Base-by-base conservation (phyloP, 1,140 invertebrate genomes). In the Drosophila lacteicornis region DNA sequence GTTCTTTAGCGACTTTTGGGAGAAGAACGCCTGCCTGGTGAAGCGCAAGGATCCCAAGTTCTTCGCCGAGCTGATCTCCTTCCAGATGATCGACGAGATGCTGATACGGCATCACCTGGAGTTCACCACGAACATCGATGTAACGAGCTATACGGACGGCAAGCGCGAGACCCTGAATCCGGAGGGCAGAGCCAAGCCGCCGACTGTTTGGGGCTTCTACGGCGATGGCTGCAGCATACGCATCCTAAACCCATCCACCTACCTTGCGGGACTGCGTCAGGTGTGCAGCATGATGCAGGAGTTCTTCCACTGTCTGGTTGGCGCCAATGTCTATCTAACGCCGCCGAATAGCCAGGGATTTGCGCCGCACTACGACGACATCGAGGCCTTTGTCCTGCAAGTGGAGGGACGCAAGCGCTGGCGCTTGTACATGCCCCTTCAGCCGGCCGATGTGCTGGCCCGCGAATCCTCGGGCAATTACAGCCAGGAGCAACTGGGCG, bases 291-390 rank as follows among this genome's bases (percentile, higher is more conserved):
- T 95, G 11, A 93, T 99, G 53, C 99, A 99, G 93, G 99, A 99
- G 93, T 97, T 95, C 91, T 99, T 99, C 91, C 96, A 96, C 51
- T 98, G 96, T 66, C 97, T 98, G 93, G 97, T 98, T 49, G 98
- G 98, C 11, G 96, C 97, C 3, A 99, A 99, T 95, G 95, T 96
- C 13, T 99, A 99, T 92, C 92, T 99, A 50, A 99, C 99, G n/a
- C 99, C 99, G 15, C 96, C 98, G 9, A 96, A 96, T 62, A 97
- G 97, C 82, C 98, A 99, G 94, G 98, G 99, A 0, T 99, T 99
- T 94, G 98, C 99, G 3, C 98, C 99, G 1, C 98, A 99, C 94
- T 99, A 97, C 93, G 99, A 99, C 94, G 99, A 99, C 90, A 99
- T 99, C 80, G 99, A 99, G 94, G 99, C 98, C 15, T 99, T 99